Evolutionary conservation across 2,888 invertebrate genomes (phyloP), one percentile per base, ranked within the genome.

Genomic region (Nomada hirtipes): DNA sequence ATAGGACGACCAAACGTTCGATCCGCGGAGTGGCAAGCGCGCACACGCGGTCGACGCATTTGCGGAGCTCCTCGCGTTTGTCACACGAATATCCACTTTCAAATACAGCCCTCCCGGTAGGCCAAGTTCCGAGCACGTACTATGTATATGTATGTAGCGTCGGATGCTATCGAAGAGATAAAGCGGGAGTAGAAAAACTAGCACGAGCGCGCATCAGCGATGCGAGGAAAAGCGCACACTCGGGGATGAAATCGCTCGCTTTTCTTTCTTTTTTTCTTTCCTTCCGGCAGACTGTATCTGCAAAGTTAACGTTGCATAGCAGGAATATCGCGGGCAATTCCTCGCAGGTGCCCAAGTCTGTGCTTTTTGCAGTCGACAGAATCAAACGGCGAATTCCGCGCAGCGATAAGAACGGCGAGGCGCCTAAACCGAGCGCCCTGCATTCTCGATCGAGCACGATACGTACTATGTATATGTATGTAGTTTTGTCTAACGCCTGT

Each of bases 91-190:
- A 29, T 60, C 52, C 60, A 68, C 36, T 23, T 50, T 50, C 36
- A 52, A 74, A 64, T 64, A 60, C 68, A 71, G 74, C 53, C 55
- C 70, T 73, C 44, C 61, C 11, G 57, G 44, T n/a, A 53, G 60
- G 61, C 64, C 52, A 77, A 57, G 36, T 75, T 83, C 76, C 47
- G 60, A 85, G 78, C 75, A 64, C 2, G 78, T 7, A 36, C 29
- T 23, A 23, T 23, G 23, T 23, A 29, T 29, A 29, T 7, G 29
- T 7, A 0, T 36, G 36, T 36, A 29, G 77, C 77, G 77, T 76
- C 75, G 76, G 73, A 55, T 70, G 72, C 68, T 36, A 63, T 75
- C 79, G 75, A 75, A 72, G 80, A 74, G 68, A 76, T 55, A 61
- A 65, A 20, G 73, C 68, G 74, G 15, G 72, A n/a, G 47, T 36